These are phyloP conservation scores for Andricus quercusramuli DNA, from an alignment of 2,888 invertebrate species.

Conservation along the genomic window DNA sequence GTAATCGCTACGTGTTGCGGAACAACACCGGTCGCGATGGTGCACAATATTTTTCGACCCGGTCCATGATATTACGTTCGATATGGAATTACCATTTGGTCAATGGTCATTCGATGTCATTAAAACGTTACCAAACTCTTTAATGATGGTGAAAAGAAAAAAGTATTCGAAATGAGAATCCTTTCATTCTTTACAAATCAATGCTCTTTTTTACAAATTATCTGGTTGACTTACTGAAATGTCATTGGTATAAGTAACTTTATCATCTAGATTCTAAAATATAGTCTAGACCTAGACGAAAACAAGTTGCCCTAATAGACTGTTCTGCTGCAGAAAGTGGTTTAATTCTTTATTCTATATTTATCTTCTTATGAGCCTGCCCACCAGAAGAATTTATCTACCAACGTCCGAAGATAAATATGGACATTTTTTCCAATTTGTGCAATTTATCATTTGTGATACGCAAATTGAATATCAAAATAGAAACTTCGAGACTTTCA, in stretches of 20 bases:
- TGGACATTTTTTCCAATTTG: background rate
- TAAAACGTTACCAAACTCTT: background rate
- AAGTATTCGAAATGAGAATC: background rate
- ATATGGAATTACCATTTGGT: constrained; percentile 19
- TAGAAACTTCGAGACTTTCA: background rate
- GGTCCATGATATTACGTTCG: constrained; percentile 17
- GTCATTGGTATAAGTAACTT: background rate
- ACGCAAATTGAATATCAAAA: background rate
- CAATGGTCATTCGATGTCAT: background rate
- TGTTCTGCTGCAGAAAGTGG: constrained; percentile 10
- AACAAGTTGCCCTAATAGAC: background rate
- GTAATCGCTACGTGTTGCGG: constrained; percentile 26
- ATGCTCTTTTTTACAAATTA: background rate
- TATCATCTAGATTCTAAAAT: background rate
- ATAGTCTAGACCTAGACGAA: background rate
- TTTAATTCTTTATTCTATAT: constrained; percentile 26
- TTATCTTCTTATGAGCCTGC: constrained; percentile 1
- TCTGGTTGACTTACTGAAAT: background rate
- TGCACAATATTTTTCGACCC: constrained; percentile 23
- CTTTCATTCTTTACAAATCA: background rate
- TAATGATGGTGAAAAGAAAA: background rate
- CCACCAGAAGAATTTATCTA: constrained; percentile 33
- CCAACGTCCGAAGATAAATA: constrained; percentile 3
- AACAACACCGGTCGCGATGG: constrained; percentile 27
- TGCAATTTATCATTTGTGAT: background rate